A percentile compares a stretch with the other conserved stretches of the same genome.
phyloP scores from a whole-genome alignment of 2,113 vertebrate genomes.

The Chionis minor region DNA sequence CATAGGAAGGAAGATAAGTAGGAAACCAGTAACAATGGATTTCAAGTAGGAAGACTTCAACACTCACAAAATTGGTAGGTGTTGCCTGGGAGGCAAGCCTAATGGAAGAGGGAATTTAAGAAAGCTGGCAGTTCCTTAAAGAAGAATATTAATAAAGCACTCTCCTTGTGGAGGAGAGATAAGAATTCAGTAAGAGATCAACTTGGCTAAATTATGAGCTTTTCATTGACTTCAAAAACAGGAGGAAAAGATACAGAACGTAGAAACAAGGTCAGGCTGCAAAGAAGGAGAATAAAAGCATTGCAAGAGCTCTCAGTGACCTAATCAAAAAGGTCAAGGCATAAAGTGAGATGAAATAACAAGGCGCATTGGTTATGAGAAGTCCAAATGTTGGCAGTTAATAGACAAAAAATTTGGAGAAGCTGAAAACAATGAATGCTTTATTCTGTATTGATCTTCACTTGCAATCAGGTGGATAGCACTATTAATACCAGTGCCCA shows the following conservation, averaged over 20 bases:
- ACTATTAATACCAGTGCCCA: not conserved
- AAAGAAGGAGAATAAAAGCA: not conserved
- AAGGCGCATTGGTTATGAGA: not conserved
- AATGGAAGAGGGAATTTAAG: not conserved
- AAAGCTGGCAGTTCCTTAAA: not conserved
- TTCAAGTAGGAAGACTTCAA: not conserved
- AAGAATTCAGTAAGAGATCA: conserved; percentile 21
- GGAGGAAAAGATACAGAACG: not conserved
- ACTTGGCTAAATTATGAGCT: not conserved
- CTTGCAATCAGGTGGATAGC: not conserved
- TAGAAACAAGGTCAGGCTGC: conserved; percentile 21
- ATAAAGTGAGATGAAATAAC: not conserved
- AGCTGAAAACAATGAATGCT: not conserved
- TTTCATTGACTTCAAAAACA: conserved; percentile 36
- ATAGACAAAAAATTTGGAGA: not conserved
- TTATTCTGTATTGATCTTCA: not conserved
- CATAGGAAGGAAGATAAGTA: not conserved
- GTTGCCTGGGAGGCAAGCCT: not conserved
- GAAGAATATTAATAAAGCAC: conserved; percentile 9
- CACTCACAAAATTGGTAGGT: not conserved
- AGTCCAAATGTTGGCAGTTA: not conserved
- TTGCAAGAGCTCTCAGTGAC: not conserved
- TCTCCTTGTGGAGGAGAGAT: conserved; percentile 1
- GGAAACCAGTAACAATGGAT: not conserved
- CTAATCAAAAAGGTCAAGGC: conserved; percentile 3